A percentile compares a stretch with the other conserved stretches of the same genome.
These are phyloP conservation scores for Monoplex corrugatus DNA, from an alignment of 2,888 invertebrate genomes.

Conservation along the genomic window DNA sequence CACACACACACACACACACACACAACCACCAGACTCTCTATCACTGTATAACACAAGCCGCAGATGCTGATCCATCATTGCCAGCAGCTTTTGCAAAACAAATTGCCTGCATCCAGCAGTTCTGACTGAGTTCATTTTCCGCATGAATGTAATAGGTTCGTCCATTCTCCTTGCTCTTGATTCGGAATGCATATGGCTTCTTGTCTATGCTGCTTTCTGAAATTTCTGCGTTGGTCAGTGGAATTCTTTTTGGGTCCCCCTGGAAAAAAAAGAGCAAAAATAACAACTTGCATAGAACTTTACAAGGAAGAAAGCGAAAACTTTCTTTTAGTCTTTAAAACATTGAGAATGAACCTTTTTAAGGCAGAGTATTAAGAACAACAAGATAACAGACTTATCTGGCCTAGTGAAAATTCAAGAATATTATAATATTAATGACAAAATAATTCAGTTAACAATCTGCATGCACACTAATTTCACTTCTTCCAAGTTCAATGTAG, in stretches of 20 bases:
- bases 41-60: slow-evolving; percentile 79
- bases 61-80: slow-evolving; percentile 73
- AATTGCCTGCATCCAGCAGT: slow-evolving; percentile 81
- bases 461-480: too few species aligned
- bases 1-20: neutral
- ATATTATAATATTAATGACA: too few species aligned
- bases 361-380: too few species aligned
- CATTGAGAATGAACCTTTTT: too few species aligned
- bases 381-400: too few species aligned
- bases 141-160: slow-evolving; percentile 79
- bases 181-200: slow-evolving; percentile 78
- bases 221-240: slow-evolving; percentile 78
- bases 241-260: slow-evolving; percentile 76
- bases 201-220: slow-evolving; percentile 79
- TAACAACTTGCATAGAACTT: too few species aligned
- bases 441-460: too few species aligned
- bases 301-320: too few species aligned
- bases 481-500: too few species aligned
- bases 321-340: too few species aligned
- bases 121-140: slow-evolving; percentile 77
- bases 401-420: too few species aligned
- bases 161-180: slow-evolving; percentile 78
- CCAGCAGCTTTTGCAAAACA: slow-evolving; percentile 81
- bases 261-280: slow-evolving; percentile 58
- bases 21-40: neutral